These are phyloP conservation scores for Latrodectus hesperus DNA, from an alignment of 2,888 invertebrate species.

Conservation along the genomic window DNA sequence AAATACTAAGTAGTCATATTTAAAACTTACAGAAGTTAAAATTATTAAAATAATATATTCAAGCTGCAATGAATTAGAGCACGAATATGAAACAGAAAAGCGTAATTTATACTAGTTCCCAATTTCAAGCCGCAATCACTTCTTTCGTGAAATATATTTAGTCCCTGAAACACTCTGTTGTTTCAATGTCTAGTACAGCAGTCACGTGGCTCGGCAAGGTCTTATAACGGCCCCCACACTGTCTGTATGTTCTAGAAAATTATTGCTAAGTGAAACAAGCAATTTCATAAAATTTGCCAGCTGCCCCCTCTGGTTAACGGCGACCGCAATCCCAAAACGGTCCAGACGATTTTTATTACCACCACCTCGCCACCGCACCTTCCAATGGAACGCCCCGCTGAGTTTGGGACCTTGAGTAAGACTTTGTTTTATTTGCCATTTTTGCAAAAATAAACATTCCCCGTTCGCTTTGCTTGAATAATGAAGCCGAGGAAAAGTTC, in stretches of 20 bases:
- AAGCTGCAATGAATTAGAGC: no score
- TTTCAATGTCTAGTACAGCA: no score
- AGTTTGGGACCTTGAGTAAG: slow-evolving; percentile 39
- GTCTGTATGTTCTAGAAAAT: background rate
- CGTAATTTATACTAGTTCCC: no score
- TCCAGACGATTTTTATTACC: slow-evolving; percentile 51
- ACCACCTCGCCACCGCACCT: slow-evolving; percentile 13
- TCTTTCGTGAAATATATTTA: no score
- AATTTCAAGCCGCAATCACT: no score
- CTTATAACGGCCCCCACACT: no score
- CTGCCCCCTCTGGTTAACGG: slow-evolving; percentile 44
- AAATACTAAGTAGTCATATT: no score
- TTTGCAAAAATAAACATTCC: slow-evolving; percentile 37
- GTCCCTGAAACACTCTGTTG: no score
- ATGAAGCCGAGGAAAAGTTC: slow-evolving; percentile 30
- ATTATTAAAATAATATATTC: no score
- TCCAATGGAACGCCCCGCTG: slow-evolving; percentile 11
- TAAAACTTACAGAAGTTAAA: no score
- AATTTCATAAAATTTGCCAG: background rate
- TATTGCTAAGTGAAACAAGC: slow-evolving; percentile 8
- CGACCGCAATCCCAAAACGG: slow-evolving; percentile 48
- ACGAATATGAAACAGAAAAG: no score
- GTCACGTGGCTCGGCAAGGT: no score
- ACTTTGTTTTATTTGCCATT: slow-evolving; percentile 51
- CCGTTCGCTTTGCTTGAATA: slow-evolving; percentile 42